Base-by-base conservation (phyloP, 1,140 invertebrate genomes). In the Sycophila sp. region DNA sequence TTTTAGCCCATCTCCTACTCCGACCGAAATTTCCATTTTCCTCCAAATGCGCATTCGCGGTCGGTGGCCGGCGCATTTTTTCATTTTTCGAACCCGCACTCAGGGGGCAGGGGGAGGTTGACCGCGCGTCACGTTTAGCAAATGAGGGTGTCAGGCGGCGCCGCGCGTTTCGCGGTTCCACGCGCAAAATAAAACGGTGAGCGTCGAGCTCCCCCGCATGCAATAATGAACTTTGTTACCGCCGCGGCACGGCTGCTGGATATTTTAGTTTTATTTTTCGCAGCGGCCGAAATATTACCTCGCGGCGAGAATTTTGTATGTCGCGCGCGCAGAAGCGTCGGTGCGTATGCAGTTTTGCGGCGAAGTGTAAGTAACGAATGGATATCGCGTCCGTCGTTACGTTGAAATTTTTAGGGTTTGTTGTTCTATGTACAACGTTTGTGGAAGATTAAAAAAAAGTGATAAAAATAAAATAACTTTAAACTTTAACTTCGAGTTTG, bases 11-110 rank as follows among this genome's bases (percentile, higher is more conserved):
- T 69, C 45, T 51, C 49, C 38, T n/a, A 15, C 49, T 53, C 19
- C 49, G n/a, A 15, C 26, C 47, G 5, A 45, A 69, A 69, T 69
- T 69, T 69, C 56, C 59, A 71, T 71, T 65, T 71, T 70, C 40
- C 47, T 60, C 56, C 56, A 15, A 36, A 51, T 69, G 45, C 38
- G 34, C 40, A 51, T 6, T 26, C 26, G 15, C 19, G 30, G 17
- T 32, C 13, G n/a, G n/a, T n/a, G n/a, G n/a, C n/a, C n/a, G n/a
- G n/a, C n/a, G n/a, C n/a, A n/a, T n/a, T n/a, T n/a, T 56, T 56
- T 56, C 36, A 5, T 30, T 36, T 28, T 15, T 47, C 6, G 19
- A 17, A 22, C 42, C n/a, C 24, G 55, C n/a, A 19, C 55, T 13
- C 17, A 6, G 17, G 17, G 17, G 17, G 17, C 22, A 2, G 17